Conservation (phyloP, 2,888 invertebrate species). For the Limenitis camilla region DNA sequence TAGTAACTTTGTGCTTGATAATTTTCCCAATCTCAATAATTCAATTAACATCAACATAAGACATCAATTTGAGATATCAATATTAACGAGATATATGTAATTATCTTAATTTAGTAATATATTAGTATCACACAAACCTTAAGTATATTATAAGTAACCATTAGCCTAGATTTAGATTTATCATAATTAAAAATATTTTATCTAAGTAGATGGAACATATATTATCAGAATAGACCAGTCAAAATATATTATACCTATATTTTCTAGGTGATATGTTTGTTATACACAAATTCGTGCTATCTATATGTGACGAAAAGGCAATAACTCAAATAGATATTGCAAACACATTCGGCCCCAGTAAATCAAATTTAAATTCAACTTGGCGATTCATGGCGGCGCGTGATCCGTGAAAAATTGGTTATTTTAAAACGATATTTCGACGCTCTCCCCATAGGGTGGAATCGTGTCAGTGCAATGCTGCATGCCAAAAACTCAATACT, state of each 20-base stretch:
- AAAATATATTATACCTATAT: background rate
- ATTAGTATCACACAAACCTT: background rate
- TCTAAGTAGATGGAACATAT: too few relatives aligned
- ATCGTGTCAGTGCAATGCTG: constrained; percentile 28
- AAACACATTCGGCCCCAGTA: constrained; percentile 51
- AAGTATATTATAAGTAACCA: too few relatives aligned
- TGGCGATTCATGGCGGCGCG: constrained; percentile 40
- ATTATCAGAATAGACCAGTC: background rate
- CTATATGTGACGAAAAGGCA: constrained; percentile 35
- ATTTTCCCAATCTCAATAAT: constrained; percentile 19
- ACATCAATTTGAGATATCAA: constrained; percentile 15
- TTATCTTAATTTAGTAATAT: background rate
- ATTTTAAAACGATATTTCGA: constrained; percentile 58
- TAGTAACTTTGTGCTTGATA: too few relatives aligned
- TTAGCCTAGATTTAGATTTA: too few relatives aligned
- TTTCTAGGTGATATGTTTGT: background rate
- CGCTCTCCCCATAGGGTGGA: constrained; percentile 36
- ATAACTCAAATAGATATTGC: constrained; percentile 60
- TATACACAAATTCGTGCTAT: background rate
- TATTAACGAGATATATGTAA: background rate
- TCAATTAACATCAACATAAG: constrained; percentile 17
- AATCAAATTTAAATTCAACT: constrained; percentile 55
- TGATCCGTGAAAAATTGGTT: constrained; percentile 65
- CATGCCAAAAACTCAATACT: background rate
- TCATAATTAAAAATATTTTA: too few relatives aligned